Percentiles rank a stretch among this genome's conserved stretches.
These are phyloP conservation scores for Lepilemur septentrionalis DNA, from an alignment of 2,797 vertebrate genomes.

Conservation along the genomic window DNA sequence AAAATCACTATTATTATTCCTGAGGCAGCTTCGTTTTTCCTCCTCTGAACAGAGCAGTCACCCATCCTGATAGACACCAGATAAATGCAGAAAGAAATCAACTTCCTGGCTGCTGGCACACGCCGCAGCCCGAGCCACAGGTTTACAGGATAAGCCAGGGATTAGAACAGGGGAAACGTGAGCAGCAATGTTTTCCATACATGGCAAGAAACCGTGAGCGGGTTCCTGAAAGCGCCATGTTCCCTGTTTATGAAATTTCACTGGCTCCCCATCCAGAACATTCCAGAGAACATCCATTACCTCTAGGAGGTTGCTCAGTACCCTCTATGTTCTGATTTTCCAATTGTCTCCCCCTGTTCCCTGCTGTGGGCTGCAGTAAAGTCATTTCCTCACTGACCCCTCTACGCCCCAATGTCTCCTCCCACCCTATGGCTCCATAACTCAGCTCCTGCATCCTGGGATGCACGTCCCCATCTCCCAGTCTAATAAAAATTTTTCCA, in stretches of 20 bases:
- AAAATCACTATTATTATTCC: constrained; percentile 55
- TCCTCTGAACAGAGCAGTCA: constrained; percentile 25
- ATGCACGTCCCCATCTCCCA: not conserved
- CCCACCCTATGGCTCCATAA: not conserved
- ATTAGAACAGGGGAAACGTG: not conserved
- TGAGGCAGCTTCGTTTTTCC: constrained; percentile 40
- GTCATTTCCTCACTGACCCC: not conserved
- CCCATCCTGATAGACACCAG: constrained; percentile 41
- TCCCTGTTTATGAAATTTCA: not conserved
- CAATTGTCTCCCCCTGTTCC: too few species aligned
- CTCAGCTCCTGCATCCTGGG: not conserved
- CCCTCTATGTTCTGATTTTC: not conserved
- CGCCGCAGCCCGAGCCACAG: not conserved
- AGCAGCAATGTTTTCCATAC: not conserved
- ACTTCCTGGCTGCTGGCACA: constrained; percentile 18
- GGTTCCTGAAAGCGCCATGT: not conserved
- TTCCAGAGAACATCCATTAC: not conserved
- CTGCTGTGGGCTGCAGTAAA: not conserved
- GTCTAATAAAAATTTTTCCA: not conserved
- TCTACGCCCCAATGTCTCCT: not conserved
- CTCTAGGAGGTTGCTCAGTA: not conserved
- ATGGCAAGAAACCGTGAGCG: not conserved
- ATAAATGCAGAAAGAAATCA: constrained; percentile 63
- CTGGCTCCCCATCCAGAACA: not conserved
- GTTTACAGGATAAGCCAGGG: constrained; percentile 37